These are phyloP conservation scores for Sphecodes monilicornis DNA, from an alignment of 2,888 invertebrate genomes.

Conservation along the genomic window DNA sequence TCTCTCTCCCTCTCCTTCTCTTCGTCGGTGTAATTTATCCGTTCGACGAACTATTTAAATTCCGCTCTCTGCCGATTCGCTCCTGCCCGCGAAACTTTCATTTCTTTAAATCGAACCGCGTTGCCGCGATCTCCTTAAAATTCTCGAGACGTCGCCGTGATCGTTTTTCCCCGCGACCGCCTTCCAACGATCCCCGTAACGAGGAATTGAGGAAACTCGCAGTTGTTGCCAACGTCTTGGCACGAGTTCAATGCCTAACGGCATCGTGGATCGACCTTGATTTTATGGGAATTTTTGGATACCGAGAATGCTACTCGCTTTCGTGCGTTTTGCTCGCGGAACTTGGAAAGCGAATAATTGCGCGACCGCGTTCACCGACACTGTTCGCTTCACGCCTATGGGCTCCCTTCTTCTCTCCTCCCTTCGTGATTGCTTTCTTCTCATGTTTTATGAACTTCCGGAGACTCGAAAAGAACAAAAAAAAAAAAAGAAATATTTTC, in stretches of 20 bases:
- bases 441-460: neutral
- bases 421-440: neutral
- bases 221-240: neutral
- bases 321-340: neutral
- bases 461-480: neutral
- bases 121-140: conserved; percentile 39
- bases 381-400: neutral
- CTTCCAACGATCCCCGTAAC: conserved; percentile 33
- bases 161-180: conserved; percentile 31
- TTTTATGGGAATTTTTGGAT: conserved; percentile 9
- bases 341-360: neutral
- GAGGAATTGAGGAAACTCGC: conserved; percentile 40
- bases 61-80: conserved; percentile 42
- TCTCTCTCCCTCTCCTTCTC: neutral
- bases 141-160: conserved; percentile 36
- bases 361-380: neutral
- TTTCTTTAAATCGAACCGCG: conserved; percentile 49
- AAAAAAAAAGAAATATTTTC: no score
- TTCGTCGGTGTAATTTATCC: conserved; percentile 57
- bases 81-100: conserved; percentile 29
- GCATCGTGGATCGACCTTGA: conserved; percentile 34
- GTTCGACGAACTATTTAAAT: conserved; percentile 69
- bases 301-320: neutral
- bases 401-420: neutral
- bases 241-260: conserved; percentile 33